A percentile compares a stretch with the other conserved stretches of the same genome.
Conservation (phyloP, 2,888 invertebrate genomes). For the Stomorhina lunata region DNA sequence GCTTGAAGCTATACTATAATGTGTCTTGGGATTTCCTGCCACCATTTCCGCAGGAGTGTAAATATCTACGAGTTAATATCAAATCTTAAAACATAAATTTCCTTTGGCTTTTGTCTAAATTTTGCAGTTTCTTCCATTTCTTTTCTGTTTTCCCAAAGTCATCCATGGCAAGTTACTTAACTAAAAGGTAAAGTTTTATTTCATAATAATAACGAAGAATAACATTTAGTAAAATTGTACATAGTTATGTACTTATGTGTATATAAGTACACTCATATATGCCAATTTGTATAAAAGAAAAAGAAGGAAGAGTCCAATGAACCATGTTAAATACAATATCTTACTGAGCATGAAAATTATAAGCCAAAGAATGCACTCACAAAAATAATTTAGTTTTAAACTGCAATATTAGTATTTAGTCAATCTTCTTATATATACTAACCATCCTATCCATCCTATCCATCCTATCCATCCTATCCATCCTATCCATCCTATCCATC, state of each 20-base stretch:
- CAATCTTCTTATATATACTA: too few species aligned
- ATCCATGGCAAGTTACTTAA: not conserved
- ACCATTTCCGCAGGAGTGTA: too few species aligned
- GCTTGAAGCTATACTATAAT: too few species aligned
- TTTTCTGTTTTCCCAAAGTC: slow-evolving; percentile 4
- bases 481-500: too few species aligned
- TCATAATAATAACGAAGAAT: slow-evolving; percentile 24
- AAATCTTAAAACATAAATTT: not conserved
- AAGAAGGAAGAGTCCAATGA: slow-evolving; percentile 8
- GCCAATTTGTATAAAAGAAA: not conserved
- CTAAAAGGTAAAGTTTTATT: slow-evolving; percentile 30
- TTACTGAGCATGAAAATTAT: not conserved
- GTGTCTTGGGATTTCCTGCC: too few species aligned
- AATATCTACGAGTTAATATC: too few species aligned
- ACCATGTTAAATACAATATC: slow-evolving; percentile 22
- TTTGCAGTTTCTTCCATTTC: not conserved
- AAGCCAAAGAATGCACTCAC: not conserved
- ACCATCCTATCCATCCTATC: too few species aligned
- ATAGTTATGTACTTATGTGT: too few species aligned
- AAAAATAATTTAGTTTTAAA: not conserved
- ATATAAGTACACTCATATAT: too few species aligned
- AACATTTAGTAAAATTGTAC: slow-evolving; percentile 25
- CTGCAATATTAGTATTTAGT: too few species aligned
- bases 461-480: too few species aligned
- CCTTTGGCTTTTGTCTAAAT: not conserved